These are phyloP conservation scores for Resseliella maxima DNA, from an alignment of 2,888 invertebrate genomes.

Conservation along the genomic window DNA sequence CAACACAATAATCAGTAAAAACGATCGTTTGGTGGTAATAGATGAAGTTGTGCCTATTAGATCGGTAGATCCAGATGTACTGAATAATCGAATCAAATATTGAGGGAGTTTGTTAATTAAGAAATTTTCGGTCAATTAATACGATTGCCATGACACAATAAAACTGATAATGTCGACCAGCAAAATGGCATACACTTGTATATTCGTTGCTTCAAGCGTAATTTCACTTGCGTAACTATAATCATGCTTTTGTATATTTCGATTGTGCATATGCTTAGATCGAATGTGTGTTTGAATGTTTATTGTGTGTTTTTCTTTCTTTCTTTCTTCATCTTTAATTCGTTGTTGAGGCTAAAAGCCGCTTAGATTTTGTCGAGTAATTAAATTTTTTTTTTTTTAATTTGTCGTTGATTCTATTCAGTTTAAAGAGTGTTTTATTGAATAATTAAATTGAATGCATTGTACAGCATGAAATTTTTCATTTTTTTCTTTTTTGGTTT, in stretches of 20 bases:
- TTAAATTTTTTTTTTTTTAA: not conserved
- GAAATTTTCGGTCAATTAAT: conserved; percentile 53
- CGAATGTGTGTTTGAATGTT: not conserved
- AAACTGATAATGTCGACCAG: not conserved
- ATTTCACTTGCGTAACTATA: not conserved
- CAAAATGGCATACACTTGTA: not conserved
- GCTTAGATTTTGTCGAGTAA: conserved; percentile 21
- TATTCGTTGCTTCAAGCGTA: not conserved
- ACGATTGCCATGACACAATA: conserved; percentile 48
- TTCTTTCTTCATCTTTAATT: too few relatives aligned
- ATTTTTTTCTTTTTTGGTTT: too few relatives aligned
- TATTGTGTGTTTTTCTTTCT: not conserved
- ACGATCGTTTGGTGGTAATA: not conserved
- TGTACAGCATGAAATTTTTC: too few relatives aligned
- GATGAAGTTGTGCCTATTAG: not conserved
- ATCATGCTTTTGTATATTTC: not conserved
- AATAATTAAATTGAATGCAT: conserved; percentile 26
- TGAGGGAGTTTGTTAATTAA: conserved; percentile 27
- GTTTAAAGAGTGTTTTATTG: not conserved
- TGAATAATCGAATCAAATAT: conserved; percentile 22
- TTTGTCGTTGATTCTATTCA: not conserved
- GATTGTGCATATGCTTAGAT: not conserved
- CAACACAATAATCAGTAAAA: too few relatives aligned
- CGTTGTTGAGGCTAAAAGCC: not conserved
- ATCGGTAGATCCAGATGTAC: conserved; percentile 23